These are phyloP conservation scores for Columba janthina DNA, from an alignment of 2,113 vertebrate genomes.

Conservation along the genomic window DNA sequence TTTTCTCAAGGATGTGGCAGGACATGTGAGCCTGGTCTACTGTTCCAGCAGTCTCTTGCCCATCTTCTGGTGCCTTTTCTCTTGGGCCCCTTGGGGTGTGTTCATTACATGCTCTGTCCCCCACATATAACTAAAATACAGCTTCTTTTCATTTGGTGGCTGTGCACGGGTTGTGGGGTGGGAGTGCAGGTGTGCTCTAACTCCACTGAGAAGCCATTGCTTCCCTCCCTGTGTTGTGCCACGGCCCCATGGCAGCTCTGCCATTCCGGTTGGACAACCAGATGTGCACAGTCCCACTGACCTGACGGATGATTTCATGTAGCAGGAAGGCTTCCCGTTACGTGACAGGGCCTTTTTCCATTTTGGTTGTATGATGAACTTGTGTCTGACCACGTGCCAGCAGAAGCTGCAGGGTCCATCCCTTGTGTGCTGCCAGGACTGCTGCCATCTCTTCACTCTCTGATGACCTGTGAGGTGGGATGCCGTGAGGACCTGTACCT, in stretches of 20 bases:
- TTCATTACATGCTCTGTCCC: background rate
- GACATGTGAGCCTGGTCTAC: background rate
- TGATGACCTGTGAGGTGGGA: fast-evolving
- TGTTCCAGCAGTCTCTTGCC: background rate
- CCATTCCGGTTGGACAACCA: fast-evolving
- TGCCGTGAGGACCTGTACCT: background rate
- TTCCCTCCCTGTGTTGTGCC: fast-evolving
- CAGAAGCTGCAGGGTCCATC: background rate
- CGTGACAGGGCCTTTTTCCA: background rate
- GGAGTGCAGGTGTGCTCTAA: fast-evolving
- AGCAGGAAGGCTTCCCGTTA: background rate
- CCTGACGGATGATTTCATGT: fast-evolving
- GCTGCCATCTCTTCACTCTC: background rate
- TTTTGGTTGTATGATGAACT: fast-evolving
- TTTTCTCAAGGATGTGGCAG: background rate
- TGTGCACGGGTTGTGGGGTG: fast-evolving
- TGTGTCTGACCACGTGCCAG: background rate
- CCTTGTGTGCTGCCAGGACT: background rate
- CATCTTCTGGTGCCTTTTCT: background rate
- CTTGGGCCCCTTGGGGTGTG: background rate
- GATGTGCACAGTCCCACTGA: fast-evolving
- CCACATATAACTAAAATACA: background rate
- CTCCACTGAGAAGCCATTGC: background rate
- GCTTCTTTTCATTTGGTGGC: background rate
- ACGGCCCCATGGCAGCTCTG: background rate